These are phyloP conservation scores for Microctenopoma stevenorrisi DNA, from an alignment of 2,797 vertebrate species.

Conservation along the genomic window DNA sequence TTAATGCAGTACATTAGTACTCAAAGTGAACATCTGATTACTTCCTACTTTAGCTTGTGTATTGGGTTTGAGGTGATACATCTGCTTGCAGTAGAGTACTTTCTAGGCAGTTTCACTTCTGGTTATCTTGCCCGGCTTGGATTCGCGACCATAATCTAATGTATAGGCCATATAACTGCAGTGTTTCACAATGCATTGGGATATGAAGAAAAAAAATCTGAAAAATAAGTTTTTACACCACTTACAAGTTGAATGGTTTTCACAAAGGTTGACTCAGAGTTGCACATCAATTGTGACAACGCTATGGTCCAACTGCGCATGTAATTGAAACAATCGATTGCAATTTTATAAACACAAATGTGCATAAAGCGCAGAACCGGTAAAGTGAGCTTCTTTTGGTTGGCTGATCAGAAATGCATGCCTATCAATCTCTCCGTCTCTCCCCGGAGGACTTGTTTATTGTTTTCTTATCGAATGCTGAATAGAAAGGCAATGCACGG, in stretches of 20 bases:
- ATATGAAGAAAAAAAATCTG: constrained; percentile 28
- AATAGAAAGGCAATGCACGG: constrained; percentile 46
- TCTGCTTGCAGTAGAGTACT: not conserved
- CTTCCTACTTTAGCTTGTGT: not conserved
- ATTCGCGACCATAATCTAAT: constrained; percentile 11
- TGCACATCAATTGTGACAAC: constrained; percentile 73
- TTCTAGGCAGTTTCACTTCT: not conserved
- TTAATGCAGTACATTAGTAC: too few relatives aligned
- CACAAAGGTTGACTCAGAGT: constrained; percentile 64
- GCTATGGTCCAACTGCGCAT: constrained; percentile 68
- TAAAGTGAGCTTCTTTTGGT: constrained; percentile 73
- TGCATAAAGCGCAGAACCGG: constrained; percentile 71
- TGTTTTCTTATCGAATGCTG: constrained; percentile 61
- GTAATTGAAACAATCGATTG: constrained; percentile 82
- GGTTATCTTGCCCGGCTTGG: not conserved
- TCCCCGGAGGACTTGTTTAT: constrained; percentile 55
- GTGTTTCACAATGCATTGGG: constrained; percentile 17
- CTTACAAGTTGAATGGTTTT: constrained; percentile 65
- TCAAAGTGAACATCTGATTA: too few relatives aligned
- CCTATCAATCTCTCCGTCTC: constrained; percentile 70
- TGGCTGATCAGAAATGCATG: constrained; percentile 74
- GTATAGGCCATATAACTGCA: constrained; percentile 5
- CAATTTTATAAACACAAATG: constrained; percentile 81
- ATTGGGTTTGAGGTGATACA: not conserved
- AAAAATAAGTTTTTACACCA: constrained; percentile 46